phyloP scores from a whole-genome alignment of 2,113 vertebrate genomes.

The Ceyx melanurus region DNA sequence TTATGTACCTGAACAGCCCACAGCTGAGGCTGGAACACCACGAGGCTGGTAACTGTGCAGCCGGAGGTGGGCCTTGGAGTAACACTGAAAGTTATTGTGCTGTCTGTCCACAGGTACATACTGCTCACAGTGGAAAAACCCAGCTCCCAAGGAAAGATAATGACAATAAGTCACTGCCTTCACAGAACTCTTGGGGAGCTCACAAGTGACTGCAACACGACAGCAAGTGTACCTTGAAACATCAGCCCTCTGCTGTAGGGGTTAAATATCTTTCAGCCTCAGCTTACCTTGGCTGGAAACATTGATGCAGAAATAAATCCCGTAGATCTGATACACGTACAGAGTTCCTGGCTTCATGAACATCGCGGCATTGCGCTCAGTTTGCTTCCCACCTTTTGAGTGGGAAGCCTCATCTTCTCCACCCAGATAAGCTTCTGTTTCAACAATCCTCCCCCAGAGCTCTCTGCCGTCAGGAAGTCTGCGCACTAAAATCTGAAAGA shows the following conservation, averaged over 20 bases:
- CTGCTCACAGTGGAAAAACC: neutral
- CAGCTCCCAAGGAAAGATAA: neutral
- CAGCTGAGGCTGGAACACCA: neutral
- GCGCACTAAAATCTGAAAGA: conserved; percentile 85
- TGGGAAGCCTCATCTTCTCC: conserved; percentile 94
- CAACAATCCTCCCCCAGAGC: conserved; percentile 89
- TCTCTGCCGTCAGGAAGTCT: conserved; percentile 82
- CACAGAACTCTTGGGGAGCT: neutral
- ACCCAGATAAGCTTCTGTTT: conserved; percentile 94
- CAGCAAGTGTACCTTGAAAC: neutral
- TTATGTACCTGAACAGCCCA: neutral
- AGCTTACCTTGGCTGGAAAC: conserved; percentile 91
- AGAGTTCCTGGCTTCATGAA: conserved; percentile 96
- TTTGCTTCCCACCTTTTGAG: conserved; percentile 90
- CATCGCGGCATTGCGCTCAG: conserved; percentile 88
- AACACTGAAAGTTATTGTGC: rapidly evolving
- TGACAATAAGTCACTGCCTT: neutral
- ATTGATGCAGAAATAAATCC: conserved; percentile 93
- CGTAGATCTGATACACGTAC: conserved; percentile 93
- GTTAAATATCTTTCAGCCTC: neutral
- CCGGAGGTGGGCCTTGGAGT: neutral
- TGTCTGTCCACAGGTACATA: neutral
- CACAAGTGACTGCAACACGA: neutral
- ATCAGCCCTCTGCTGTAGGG: neutral
- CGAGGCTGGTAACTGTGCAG: neutral